phyloP scores from a whole-genome alignment of 2,797 vertebrate species.

The Pterois miles region DNA sequence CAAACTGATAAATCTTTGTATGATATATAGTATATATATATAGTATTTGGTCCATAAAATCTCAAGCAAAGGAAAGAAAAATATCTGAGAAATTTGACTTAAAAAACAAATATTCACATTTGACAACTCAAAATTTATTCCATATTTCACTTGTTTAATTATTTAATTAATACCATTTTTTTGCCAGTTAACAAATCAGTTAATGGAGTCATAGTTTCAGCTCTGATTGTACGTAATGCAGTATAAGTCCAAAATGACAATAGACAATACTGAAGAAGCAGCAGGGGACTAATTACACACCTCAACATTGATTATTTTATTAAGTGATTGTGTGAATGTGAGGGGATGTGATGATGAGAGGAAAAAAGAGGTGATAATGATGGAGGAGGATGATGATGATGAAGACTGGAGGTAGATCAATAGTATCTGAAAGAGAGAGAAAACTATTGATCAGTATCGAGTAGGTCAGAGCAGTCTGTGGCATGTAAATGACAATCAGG shows the following conservation, averaged over 20 bases:
- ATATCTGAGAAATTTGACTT: no score
- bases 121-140: not conserved
- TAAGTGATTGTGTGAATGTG: not conserved
- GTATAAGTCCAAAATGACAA: not conserved
- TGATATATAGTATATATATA: not conserved
- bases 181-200: not conserved
- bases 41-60: not conserved
- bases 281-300: not conserved
- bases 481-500: no score
- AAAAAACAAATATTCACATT: not conserved
- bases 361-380: conserved; percentile 14
- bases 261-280: not conserved
- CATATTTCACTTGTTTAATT: no score
- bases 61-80: not conserved
- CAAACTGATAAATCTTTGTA: not conserved
- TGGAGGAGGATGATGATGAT: conserved; percentile 3
- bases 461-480: conserved; percentile 22
- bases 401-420: conserved; percentile 15
- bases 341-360: not conserved
- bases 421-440: conserved; percentile 18
- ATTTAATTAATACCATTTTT: not conserved
- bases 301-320: not conserved
- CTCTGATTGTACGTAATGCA: not conserved
- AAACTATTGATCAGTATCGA: conserved; percentile 33
- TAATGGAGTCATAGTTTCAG: not conserved